These are phyloP conservation scores for Ornithoptera alexandrae DNA, from an alignment of 2,888 invertebrate species.

Conservation along the genomic window DNA sequence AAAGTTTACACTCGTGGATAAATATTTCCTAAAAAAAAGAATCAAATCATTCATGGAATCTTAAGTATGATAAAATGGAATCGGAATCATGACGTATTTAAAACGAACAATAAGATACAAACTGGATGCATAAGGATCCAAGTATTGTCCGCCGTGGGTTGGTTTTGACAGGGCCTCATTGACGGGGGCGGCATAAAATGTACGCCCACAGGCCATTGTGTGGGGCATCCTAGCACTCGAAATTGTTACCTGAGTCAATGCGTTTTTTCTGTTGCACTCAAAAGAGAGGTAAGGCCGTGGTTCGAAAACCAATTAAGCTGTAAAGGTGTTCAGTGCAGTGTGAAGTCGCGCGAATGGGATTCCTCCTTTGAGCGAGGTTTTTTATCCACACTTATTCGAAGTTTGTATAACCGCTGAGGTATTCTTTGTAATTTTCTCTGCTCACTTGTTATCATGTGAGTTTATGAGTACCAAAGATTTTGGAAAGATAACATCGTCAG, in stretches of 20 bases:
- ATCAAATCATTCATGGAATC: neutral
- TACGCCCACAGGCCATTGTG: slow-evolving; percentile 37
- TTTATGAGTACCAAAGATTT: too few species aligned
- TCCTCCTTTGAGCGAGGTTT: slow-evolving; percentile 7
- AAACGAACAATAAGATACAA: slow-evolving; percentile 20
- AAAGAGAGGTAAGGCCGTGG: slow-evolving; percentile 43
- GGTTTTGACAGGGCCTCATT: slow-evolving; percentile 36
- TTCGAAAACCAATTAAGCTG: slow-evolving; percentile 65
- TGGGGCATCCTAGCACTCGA: slow-evolving; percentile 23
- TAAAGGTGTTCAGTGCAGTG: slow-evolving; percentile 48
- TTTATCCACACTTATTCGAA: slow-evolving; percentile 10
- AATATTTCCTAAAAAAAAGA: neutral
- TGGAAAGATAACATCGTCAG: too few species aligned
- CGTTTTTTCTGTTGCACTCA: slow-evolving; percentile 40
- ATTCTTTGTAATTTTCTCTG: neutral
- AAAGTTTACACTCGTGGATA: too few species aligned
- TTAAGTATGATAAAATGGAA: slow-evolving; percentile 7
- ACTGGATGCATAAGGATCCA: slow-evolving; percentile 22
- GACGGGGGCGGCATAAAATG: slow-evolving; percentile 34
- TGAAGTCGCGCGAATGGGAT: slow-evolving; percentile 22
- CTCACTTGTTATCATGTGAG: neutral
- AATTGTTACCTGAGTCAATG: slow-evolving; percentile 40
- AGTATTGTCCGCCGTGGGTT: slow-evolving; percentile 20
- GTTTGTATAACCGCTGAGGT: neutral
- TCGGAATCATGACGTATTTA: neutral